Evolutionary conservation across 2,888 invertebrate species (phyloP).

Genomic region (Polydrusus pterygomalis): DNA sequence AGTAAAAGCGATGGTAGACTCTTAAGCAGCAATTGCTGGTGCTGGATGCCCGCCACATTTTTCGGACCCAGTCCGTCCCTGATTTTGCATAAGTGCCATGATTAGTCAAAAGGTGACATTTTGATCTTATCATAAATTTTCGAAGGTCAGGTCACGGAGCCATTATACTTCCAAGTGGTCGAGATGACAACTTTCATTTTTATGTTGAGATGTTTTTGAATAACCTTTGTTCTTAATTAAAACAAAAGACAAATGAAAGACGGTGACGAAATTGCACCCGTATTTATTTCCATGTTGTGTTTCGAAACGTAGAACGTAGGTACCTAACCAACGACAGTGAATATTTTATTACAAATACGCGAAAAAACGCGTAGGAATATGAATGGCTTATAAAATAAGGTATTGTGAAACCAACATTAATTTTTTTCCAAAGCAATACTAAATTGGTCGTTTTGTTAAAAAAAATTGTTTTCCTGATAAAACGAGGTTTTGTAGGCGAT

Average conservation of each 20-base stretch:
- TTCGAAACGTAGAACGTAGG: conserved; percentile 25
- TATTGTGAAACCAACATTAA: conserved; percentile 15
- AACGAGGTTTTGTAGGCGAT: conserved; percentile 1
- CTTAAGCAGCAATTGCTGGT: too few relatives aligned
- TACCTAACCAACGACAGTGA: conserved; percentile 10
- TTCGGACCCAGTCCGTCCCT: too few relatives aligned
- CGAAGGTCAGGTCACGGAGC: too few relatives aligned
- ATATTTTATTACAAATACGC: conserved; percentile 25
- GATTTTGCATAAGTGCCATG: too few relatives aligned
- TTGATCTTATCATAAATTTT: too few relatives aligned
- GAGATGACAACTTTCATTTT: too few relatives aligned
- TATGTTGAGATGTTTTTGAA: too few relatives aligned
- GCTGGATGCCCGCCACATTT: too few relatives aligned
- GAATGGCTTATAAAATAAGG: conserved; percentile 20
- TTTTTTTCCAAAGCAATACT: not conserved
- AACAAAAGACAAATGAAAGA: not conserved
- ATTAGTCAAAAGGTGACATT: too few relatives aligned
- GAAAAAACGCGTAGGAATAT: conserved; percentile 30
- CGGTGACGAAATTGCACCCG: not conserved
- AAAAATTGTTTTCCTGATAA: not conserved
- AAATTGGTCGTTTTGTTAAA: conserved; percentile 1
- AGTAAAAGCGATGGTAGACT: too few relatives aligned
- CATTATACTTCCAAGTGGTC: too few relatives aligned
- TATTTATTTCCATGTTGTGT: not conserved
- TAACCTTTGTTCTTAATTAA: not conserved